Evolutionary conservation across 2,113 vertebrate genomes (phyloP).

Genomic region (Nothocercus nigrocapillus): DNA sequence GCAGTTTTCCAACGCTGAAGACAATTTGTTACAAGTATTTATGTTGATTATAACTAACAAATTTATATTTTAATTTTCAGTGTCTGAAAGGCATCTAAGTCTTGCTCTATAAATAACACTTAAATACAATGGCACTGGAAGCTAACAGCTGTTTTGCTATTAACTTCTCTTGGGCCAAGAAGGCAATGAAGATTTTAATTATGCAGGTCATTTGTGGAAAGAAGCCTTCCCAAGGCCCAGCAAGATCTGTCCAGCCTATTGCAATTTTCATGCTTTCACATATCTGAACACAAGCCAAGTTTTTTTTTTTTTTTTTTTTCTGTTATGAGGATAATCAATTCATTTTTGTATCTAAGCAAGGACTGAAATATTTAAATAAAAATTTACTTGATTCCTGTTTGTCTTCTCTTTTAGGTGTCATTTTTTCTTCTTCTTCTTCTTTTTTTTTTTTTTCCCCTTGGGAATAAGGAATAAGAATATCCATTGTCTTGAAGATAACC

Average conservation of each 20-base stretch:
- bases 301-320: no score
- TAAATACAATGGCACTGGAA: background rate
- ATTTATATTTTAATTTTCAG: conserved; percentile 12
- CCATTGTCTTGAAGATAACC: background rate
- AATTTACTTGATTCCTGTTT: background rate
- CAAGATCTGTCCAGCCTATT: rapidly evolving
- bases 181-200: conserved; percentile 36
- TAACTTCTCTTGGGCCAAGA: conserved; percentile 19
- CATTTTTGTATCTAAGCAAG: background rate
- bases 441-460: background rate
- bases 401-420: background rate
- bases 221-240: background rate
- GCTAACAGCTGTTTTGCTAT: conserved; percentile 8
- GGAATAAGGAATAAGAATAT: background rate
- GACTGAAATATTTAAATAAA: background rate
- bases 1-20: background rate
- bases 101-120: background rate
- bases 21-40: background rate
- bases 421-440: background rate
- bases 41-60: background rate
- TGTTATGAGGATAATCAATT: background rate
- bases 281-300: background rate
- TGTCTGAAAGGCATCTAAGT: conserved; percentile 4
- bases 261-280: background rate
- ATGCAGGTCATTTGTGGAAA: background rate